These are phyloP conservation scores for Linnaemya vulpina DNA, from an alignment of 2,888 invertebrate species.

Conservation along the genomic window DNA sequence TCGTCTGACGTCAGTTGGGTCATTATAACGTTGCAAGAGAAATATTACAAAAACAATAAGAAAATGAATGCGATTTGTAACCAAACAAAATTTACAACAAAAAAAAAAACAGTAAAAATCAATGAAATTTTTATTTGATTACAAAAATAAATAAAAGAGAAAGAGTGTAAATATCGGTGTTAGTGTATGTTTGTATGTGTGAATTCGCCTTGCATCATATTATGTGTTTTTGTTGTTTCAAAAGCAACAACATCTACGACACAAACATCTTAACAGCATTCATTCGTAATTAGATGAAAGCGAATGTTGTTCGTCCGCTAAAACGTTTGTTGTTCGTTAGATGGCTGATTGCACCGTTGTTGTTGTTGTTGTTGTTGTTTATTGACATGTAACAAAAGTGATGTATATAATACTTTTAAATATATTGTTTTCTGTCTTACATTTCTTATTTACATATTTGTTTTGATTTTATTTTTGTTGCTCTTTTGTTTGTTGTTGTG, in stretches of 20 bases:
- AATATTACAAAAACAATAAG: conserved; percentile 1
- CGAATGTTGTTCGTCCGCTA: conserved; percentile 53
- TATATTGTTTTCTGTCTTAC: conserved; percentile 32
- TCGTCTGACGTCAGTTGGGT: not conserved
- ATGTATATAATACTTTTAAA: conserved; percentile 42
- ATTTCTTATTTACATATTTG: conserved; percentile 10
- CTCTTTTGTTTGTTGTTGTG: not conserved
- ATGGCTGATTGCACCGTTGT: not conserved
- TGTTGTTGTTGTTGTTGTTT: conserved; percentile 35
- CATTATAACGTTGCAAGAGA: no score
- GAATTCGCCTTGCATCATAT: conserved; percentile 22
- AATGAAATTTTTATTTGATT: conserved; percentile 21
- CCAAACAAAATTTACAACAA: conserved; percentile 11
- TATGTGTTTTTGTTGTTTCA: not conserved
- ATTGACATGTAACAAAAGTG: conserved; percentile 39
- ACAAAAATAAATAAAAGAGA: conserved; percentile 12
- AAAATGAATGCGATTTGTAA: conserved; percentile 22
- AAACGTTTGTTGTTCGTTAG: conserved; percentile 43
- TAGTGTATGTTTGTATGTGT: not conserved
- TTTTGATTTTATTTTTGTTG: conserved; percentile 17
- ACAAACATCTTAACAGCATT: conserved; percentile 24
- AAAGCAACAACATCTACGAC: conserved; percentile 5
- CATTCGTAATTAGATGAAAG: conserved; percentile 57
- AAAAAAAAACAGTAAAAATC: conserved; percentile 29
- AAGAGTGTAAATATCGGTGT: not conserved